Percentiles rank a stretch among this genome's conserved stretches.
Conservation (phyloP, 2,113 vertebrate species). For the Coreoperca whiteheadi region DNA sequence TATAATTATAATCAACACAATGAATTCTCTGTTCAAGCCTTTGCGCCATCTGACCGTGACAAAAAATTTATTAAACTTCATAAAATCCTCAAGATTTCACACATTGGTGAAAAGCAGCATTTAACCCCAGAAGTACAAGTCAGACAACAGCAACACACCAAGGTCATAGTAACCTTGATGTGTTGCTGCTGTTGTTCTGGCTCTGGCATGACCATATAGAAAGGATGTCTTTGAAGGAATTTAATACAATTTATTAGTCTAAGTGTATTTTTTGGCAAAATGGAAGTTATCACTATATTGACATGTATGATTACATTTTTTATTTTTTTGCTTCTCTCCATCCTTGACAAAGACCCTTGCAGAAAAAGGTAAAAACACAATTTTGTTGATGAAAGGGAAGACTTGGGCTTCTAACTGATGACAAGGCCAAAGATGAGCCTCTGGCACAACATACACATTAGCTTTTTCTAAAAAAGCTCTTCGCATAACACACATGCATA, state of each 20-base stretch:
- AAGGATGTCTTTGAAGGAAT: not conserved
- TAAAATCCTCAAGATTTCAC: slow-evolving; percentile 31
- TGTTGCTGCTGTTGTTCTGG: slow-evolving; percentile 11
- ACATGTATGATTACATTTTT: not conserved
- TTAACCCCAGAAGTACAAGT: slow-evolving; percentile 32
- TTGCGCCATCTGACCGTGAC: slow-evolving; percentile 55
- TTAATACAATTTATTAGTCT: no score
- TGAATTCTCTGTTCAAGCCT: slow-evolving; percentile 48
- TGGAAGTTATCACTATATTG: not conserved
- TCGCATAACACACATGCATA: slow-evolving; percentile 11
- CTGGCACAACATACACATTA: slow-evolving; percentile 14
- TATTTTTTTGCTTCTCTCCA: not conserved
- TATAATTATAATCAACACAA: slow-evolving; percentile 52
- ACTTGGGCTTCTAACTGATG: slow-evolving; percentile 13
- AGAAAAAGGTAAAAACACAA: slow-evolving; percentile 26
- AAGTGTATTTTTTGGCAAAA: no score
- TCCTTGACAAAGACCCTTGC: slow-evolving; percentile 33
- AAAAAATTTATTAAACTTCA: slow-evolving; percentile 30
- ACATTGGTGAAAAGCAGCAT: slow-evolving; percentile 6
- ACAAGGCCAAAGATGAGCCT: slow-evolving; percentile 37
- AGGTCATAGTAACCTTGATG: slow-evolving; percentile 47
- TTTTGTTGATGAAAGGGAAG: slow-evolving; percentile 44
- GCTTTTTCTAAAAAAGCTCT: slow-evolving; percentile 31
- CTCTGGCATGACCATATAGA: slow-evolving; percentile 3
- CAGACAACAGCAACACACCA: not conserved